Conservation (phyloP, 2,797 vertebrate species). For the Sorex maritimensis region DNA sequence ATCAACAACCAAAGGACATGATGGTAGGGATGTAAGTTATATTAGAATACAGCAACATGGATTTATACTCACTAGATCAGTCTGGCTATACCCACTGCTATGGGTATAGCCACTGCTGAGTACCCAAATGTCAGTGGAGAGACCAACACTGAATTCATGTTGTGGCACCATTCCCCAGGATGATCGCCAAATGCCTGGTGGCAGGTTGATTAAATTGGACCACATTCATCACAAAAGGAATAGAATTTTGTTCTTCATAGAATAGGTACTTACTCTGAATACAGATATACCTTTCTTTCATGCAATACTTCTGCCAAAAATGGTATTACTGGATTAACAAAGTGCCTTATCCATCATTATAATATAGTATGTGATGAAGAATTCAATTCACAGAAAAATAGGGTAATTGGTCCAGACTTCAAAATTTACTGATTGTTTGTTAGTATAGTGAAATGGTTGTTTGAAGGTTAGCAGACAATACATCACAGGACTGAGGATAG, state of each 20-base stretch:
- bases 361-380: background rate
- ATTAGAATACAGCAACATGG: background rate
- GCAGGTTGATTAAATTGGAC: background rate
- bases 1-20: background rate
- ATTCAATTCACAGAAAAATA: background rate
- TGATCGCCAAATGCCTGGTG: background rate
- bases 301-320: background rate
- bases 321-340: background rate
- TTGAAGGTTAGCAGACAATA: background rate
- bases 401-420: background rate
- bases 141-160: background rate
- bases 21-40: background rate
- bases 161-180: background rate
- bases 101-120: background rate
- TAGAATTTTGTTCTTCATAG: background rate
- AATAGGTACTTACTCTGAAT: background rate
- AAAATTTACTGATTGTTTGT: background rate
- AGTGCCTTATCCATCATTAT: background rate
- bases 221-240: background rate
- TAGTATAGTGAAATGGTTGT: background rate
- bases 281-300: background rate
- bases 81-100: background rate
- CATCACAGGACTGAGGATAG: background rate
- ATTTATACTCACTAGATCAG: background rate
- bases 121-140: background rate